These are phyloP conservation scores for Styela plicata DNA, from an alignment of 23 tunicate species.

Conservation along the genomic window DNA sequence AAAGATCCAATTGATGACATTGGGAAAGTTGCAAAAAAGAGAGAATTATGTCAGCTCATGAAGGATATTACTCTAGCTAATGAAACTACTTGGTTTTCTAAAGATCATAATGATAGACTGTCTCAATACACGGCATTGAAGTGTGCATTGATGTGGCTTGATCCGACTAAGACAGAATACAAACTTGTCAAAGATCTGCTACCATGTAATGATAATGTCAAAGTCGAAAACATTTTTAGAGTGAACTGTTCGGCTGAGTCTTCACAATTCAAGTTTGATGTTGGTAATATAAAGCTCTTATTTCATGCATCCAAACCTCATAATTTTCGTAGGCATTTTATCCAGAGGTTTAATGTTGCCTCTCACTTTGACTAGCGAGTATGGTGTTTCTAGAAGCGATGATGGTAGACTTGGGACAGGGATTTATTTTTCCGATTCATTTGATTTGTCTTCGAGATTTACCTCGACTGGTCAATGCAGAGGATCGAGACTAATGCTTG, in stretches of 20 bases:
- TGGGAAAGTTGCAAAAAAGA: slow-evolving; percentile 42
- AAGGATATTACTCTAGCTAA: slow-evolving; percentile 37
- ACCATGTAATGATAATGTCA: slow-evolving; percentile 3
- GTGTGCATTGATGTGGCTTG: slow-evolving; percentile 36
- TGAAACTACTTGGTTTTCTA: slow-evolving; percentile 22
- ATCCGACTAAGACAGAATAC: slow-evolving; percentile 25
- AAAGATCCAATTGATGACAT: slow-evolving; percentile 20
- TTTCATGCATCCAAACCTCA: slow-evolving; percentile 58
- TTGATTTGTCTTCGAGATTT: slow-evolving; percentile 14
- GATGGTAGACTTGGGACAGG: slow-evolving; percentile 68
- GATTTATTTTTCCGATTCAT: slow-evolving; percentile 68
- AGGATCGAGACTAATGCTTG: slow-evolving; percentile 49
- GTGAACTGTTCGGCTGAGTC: slow-evolving; percentile 49
- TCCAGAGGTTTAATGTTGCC: slow-evolving; percentile 75
- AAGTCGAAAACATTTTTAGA: slow-evolving; percentile 39
- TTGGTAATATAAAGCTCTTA: slow-evolving; percentile 41
- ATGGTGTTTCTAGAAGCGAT: slow-evolving; percentile 64
- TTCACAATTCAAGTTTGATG: slow-evolving; percentile 30
- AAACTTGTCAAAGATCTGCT: slow-evolving; percentile 28
- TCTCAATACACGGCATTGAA: slow-evolving; percentile 45
- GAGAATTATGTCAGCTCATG: slow-evolving; percentile 53
- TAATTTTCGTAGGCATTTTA: slow-evolving; percentile 71
- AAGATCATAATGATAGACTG: background rate
- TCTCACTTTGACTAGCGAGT: slow-evolving; percentile 47
- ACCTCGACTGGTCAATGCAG: slow-evolving; percentile 11